Evolutionary conservation across 2,888 invertebrate genomes (phyloP), one percentile per base, ranked within the genome.

Genomic region (Anthrax anthrax): DNA sequence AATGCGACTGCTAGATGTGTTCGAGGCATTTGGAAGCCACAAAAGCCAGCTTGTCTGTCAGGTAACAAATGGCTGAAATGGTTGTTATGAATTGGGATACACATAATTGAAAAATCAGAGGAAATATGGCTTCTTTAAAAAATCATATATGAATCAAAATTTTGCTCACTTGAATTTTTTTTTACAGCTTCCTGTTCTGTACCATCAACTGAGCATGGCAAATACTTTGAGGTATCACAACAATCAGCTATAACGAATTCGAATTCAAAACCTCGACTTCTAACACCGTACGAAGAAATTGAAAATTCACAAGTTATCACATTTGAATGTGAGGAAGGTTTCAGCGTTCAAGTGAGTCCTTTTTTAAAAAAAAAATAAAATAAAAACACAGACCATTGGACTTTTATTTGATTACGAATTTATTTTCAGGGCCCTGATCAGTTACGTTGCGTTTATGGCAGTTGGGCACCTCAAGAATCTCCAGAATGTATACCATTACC

Each of bases 1-100:
- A 87, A 87, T 59, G 75, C 77, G 4, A 86, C 87, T 1, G 83
- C 83, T 0, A 80, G 81, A 58, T 92, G 92, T 62, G 79, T 82
- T 4, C 74, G 85, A 51, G 90, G 91, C 1, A 75, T 82, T 53
- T 91, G 91, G 91, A 84, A 81, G 57, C 88, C 88, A 0, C 77
- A 77, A 50, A 81, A 78, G 55, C 90, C 91, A 0, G 75, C 76
- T 56, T 92, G 91, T 63, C 72, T 80, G 58, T 81, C 88, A 59
- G 71, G 87, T 87, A 71, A 75, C 37, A 19, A 8, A 16, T 16
- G 36, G 13, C 29, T 32, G 29, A 32, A 32, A 5, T 8, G 23
- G 5, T 2, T 8, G 9, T 27, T 8, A 27, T 27, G 23, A 8
- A 27, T 27, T n/a, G n/a, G n/a, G n/a, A n/a, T n/a, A n/a, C n/a